A percentile compares a stretch with the other conserved stretches of the same genome.
Conservation (phyloP, 2,113 vertebrate species). For the Candoia aspera region DNA sequence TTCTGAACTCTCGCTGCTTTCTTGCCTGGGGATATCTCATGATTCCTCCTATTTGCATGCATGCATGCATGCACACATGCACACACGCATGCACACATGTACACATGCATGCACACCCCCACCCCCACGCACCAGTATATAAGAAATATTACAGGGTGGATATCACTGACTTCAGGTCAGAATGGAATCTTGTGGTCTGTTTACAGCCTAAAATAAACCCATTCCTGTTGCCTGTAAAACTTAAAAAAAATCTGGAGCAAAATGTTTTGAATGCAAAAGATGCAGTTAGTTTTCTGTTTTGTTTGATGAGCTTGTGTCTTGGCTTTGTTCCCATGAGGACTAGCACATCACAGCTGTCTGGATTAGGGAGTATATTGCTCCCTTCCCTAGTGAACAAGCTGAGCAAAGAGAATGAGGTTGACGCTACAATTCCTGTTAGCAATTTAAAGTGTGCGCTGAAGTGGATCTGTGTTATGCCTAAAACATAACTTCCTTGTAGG, state of each 20-base stretch:
- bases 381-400: background rate
- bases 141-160: background rate
- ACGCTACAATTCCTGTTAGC: background rate
- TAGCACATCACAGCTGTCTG: background rate
- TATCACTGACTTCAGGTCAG: background rate
- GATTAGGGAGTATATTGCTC: background rate
- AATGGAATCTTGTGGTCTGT: background rate
- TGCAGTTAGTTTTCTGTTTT: constrained; percentile 5
- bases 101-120: too few species aligned
- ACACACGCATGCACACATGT: too few species aligned
- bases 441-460: constrained; percentile 7
- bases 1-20: background rate
- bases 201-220: background rate
- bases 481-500: background rate
- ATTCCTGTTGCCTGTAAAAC: background rate
- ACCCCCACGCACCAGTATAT: background rate
- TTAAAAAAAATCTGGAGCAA: background rate
- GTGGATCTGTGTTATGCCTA: background rate
- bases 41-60: background rate
- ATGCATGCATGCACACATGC: background rate
- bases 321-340: background rate
- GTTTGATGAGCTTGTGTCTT: constrained; percentile 3
- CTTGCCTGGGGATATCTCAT: background rate
- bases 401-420: constrained; percentile 3
- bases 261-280: background rate